Base-by-base conservation (phyloP, 2,113 vertebrate genomes). In the Conger conger region DNA sequence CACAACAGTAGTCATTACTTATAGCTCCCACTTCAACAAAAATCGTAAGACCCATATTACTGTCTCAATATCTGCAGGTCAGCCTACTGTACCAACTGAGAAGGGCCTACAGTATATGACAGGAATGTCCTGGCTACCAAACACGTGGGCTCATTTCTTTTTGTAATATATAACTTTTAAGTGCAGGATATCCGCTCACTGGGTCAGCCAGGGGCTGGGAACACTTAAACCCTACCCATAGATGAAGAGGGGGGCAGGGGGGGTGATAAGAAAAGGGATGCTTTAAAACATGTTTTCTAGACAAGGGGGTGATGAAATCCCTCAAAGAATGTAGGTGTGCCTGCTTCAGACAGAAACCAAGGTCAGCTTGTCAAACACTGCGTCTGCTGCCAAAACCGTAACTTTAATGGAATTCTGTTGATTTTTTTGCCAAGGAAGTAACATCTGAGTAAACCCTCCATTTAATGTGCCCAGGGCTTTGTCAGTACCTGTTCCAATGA, bases 261-360 rank as follows among this genome's bases (percentile, higher is more conserved):
- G 30, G 16, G 20, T 23, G 50, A 84, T 79, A 60, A 84, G 83
- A 60, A 38, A 35, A 5, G 5, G 83, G 35, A 76, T 30, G 83
- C 77, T 60, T 63, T 42, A 80, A 84, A 37, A 80, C 33, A 50
- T 63, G 33, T 63, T 42, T 63, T 20, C 57, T 77, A n/a, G 76
- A 79, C 83, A 84, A 33, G 9, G 9, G 16, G 36, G 77, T 84
- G 83, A 84, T 84, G 83, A 80, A 84, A 84, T 84, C 83, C 53
- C 36, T 7, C 60, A 78, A 78, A 78, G 77, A 79, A 84, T 84
- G 83, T 80, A 84, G 77, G 77, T 68, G 77, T 68, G 76, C 83
- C 83, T 27, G 20, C 4, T 76, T 79, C 36, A 38, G 76, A 84
- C 53, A 60, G 76, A 84, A 84, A 63, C 83, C 83, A 80, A 84